Percentiles rank a stretch among this genome's conserved stretches.
These are phyloP conservation scores for Ichneumon xanthorius DNA, from an alignment of 2,888 invertebrate species.

Conservation along the genomic window DNA sequence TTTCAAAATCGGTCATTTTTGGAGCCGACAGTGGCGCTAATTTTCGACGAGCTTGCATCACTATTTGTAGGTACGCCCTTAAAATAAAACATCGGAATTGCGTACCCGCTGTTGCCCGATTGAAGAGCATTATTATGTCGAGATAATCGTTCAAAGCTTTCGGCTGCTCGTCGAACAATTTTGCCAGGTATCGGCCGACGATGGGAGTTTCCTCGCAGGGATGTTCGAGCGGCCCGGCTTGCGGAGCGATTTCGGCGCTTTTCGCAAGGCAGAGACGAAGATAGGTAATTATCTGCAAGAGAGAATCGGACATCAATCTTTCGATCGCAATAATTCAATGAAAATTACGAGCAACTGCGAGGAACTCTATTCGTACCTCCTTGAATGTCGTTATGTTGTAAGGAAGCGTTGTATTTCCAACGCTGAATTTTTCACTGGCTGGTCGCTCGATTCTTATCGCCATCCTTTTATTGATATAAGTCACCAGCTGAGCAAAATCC, in stretches of 20 bases:
- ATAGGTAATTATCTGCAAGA: conserved; percentile 90
- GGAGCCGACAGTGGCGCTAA: no score
- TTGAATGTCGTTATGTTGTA: conserved; percentile 90
- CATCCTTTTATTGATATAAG: conserved; percentile 87
- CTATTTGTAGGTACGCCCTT: no score
- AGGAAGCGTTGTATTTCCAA: conserved; percentile 90
- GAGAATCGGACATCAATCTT: conserved; percentile 30
- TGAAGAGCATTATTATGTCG: conserved; percentile 88
- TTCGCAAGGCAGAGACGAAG: conserved; percentile 92
- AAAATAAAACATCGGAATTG: not conserved
- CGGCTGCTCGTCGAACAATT: conserved; percentile 86
- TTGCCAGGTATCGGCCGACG: conserved; percentile 88
- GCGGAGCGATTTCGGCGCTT: conserved; percentile 86
- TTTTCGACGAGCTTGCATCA: no score
- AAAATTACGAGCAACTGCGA: no score
- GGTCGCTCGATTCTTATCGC: conserved; percentile 76
- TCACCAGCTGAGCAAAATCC: conserved; percentile 90
- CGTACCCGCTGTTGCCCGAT: conserved; percentile 89
- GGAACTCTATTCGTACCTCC: conserved; percentile 86
- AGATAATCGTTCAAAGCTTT: conserved; percentile 89
- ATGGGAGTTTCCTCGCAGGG: conserved; percentile 89
- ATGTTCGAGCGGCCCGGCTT: conserved; percentile 85
- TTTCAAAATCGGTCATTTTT: no score
- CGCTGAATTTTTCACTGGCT: conserved; percentile 87
- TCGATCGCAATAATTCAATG: not conserved